Evolutionary conservation across 53 echinoderm and acorn worm genomes (phyloP).

Genomic region (Paracentrotus lividus): DNA sequence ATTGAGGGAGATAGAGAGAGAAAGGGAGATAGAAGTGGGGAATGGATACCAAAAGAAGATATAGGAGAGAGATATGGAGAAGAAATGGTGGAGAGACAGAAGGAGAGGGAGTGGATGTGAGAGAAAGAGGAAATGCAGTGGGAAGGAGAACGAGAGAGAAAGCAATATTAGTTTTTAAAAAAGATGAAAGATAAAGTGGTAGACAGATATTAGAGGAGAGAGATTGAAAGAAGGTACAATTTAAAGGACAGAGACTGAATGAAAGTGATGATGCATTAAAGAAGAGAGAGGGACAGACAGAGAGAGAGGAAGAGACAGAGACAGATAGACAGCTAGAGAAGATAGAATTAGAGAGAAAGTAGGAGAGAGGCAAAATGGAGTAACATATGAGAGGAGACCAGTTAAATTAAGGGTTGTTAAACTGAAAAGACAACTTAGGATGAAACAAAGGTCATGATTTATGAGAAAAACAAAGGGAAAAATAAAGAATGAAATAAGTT

Average conservation of each 20-base stretch:
- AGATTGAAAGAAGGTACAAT: neutral
- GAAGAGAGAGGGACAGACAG: neutral
- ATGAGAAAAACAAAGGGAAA: too few species aligned
- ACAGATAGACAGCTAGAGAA: neutral
- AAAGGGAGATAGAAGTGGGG: neutral
- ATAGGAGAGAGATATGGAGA: neutral
- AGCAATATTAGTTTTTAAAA: too few species aligned
- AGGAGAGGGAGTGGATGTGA: neutral
- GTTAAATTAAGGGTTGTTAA: too few species aligned
- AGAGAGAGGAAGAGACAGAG: neutral
- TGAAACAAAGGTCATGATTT: too few species aligned
- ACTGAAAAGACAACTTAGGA: too few species aligned
- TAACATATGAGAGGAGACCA: too few species aligned
- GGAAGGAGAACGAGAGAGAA: neutral
- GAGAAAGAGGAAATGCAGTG: neutral
- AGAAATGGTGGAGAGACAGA: too few species aligned
- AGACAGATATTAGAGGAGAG: neutral
- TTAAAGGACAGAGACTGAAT: neutral
- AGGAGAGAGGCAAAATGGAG: too few species aligned
- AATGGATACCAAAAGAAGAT: neutral
- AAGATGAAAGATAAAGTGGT: neutral
- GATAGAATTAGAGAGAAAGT: neutral
- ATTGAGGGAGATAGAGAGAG: constrained; percentile 36
- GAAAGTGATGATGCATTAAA: neutral
- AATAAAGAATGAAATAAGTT: too few species aligned